Base-by-base conservation (phyloP, 2,113 vertebrate species). In the Hassar affinis region DNA sequence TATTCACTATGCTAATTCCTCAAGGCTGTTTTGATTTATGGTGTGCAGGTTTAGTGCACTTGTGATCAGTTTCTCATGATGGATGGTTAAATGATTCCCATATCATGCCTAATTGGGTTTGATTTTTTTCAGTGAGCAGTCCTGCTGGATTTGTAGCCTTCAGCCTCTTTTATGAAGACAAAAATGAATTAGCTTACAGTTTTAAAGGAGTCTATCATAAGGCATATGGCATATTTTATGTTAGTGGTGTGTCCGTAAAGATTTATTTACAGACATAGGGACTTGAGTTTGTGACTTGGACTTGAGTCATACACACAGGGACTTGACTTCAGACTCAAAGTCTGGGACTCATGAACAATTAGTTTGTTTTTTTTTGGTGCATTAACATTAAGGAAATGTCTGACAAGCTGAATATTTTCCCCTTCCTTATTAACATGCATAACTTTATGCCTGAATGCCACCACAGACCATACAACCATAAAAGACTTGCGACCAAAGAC, bases 31-130 rank as follows among this genome's bases (percentile, higher is more conserved):
- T 45, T 71, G 68, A 71, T 56, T 57, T 17, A 72, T 75, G 27
- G 22, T 11, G 51, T n/a, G 61, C 30, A 14, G 75, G 59, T 69
- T 78, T 51, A 45, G 38, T 47, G 38, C 56, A 12, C 3, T n/a
- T 66, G 17, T 68, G 33, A 45, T 52, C n/a, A 17, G n/a, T 64
- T 80, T 85, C n/a, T 59, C 33, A 69, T 85, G 64, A 51, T n/a
- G 22, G 27, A 66, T 81, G 42, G 69, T 72, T 49, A 72, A 47
- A 49, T 17, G 45, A 72, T 27, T 49, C 45, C n/a, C 25, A 72
- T 72, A 27, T 47, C 45, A 72, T 25, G 69, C n/a, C 45, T 72
- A 49, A 72, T 27, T 49, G 69, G 49, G 69, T 72, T 72, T 3
- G 22, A 47, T 72, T 45, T 71, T 71, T 47, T 69, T 27, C 11